Percentiles rank a stretch among this genome's conserved stretches.
Evolutionary conservation across 2,797 vertebrate species (phyloP).

Genomic region (Oryzias dopingdopingensis): DNA sequence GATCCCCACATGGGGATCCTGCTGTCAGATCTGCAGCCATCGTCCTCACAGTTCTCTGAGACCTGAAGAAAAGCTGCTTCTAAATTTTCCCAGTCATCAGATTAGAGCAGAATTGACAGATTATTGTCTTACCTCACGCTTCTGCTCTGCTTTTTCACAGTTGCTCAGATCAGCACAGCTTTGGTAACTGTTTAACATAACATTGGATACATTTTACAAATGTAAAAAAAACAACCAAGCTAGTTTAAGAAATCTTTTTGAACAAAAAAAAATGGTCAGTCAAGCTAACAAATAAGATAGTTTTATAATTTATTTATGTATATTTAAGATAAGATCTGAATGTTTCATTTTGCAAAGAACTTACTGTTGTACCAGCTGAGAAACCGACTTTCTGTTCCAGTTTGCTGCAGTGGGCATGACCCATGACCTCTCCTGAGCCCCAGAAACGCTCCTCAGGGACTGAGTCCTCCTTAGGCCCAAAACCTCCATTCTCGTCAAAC

Average conservation of each 20-base stretch:
- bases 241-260: no score
- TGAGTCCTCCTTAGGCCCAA: conserved; percentile 67
- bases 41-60: conserved; percentile 30
- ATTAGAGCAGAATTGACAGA: neutral
- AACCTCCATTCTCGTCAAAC: conserved; percentile 41
- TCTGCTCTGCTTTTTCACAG: conserved; percentile 33
- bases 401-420: conserved; percentile 21
- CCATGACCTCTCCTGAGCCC: conserved; percentile 57
- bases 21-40: conserved; percentile 32
- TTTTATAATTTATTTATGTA: neutral
- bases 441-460: conserved; percentile 69
- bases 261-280: no score
- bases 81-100: neutral
- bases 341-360: conserved; percentile 8
- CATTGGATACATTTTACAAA: neutral
- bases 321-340: neutral
- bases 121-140: conserved; percentile 52
- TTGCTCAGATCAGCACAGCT: conserved; percentile 60
- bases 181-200: conserved; percentile 70
- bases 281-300: neutral
- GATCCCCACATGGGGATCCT: conserved; percentile 7
- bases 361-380: conserved; percentile 76
- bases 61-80: conserved; percentile 29
- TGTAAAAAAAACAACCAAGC: neutral
- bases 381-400: conserved; percentile 73